Evolutionary conservation across 2,888 invertebrate species (phyloP).

Genomic region (Acanthacorydalis orientalis): DNA sequence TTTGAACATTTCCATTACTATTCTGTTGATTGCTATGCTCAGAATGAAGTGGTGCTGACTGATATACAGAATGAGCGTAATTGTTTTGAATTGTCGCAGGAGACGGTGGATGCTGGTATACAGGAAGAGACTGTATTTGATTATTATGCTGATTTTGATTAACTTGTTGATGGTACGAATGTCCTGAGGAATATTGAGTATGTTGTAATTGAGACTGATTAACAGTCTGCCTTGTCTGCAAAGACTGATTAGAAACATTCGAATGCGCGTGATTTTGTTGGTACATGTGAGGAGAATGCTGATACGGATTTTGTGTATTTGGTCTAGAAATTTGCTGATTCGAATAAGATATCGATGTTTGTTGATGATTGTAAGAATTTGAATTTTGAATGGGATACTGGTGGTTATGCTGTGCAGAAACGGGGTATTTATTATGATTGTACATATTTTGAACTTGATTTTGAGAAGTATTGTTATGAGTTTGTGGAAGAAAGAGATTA

Average conservation of each 20-base stretch:
- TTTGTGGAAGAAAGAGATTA: too few species aligned
- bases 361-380: constrained; percentile 2
- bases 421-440: neutral
- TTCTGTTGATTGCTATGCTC: constrained; percentile 10
- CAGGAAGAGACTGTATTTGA: neutral
- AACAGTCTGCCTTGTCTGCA: neutral
- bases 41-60: constrained; percentile 7
- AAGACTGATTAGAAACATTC: neutral
- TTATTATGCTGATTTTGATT: neutral
- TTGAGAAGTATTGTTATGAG: too few species aligned
- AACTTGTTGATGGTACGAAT: neutral
- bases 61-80: constrained; percentile 9
- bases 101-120: constrained; percentile 22
- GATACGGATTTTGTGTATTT: constrained; percentile 15
- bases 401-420: neutral
- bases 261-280: constrained; percentile 13
- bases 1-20: constrained; percentile 12
- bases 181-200: neutral
- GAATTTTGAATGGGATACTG: constrained; percentile 3
- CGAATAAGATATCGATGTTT: constrained; percentile 12
- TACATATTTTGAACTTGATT: neutral
- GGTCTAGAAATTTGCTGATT: constrained; percentile 10
- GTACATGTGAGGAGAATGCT: constrained; percentile 11
- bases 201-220: neutral
- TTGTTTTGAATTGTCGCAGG: constrained; percentile 10